phyloP scores from a whole-genome alignment of 2,888 invertebrate genomes.

The Hydriomena furcata region DNA sequence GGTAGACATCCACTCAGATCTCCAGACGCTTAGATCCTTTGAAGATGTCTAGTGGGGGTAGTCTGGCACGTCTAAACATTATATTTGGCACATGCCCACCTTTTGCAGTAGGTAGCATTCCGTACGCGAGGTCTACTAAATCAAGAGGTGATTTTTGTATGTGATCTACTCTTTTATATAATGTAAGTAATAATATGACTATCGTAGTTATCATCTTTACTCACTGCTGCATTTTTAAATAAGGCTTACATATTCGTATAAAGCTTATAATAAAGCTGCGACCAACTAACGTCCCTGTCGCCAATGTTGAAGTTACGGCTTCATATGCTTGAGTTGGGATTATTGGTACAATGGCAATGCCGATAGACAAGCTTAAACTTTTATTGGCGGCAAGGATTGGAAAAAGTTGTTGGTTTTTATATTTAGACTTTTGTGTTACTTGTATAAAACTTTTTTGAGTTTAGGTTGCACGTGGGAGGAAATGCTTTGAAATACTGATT shows the following conservation, averaged over 20 bases:
- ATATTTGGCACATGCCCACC: too few relatives aligned
- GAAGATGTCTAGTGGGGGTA: too few relatives aligned
- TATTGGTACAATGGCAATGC: constrained; percentile 30
- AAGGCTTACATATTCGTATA: background rate
- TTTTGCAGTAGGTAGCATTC: too few relatives aligned
- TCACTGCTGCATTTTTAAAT: too few relatives aligned
- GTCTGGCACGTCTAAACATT: too few relatives aligned
- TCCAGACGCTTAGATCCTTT: too few relatives aligned
- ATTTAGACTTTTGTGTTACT: constrained; percentile 8
- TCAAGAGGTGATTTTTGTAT: too few relatives aligned
- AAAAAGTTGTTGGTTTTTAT: constrained; percentile 13
- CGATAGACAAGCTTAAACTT: constrained; percentile 18
- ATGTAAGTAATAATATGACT: too few relatives aligned
- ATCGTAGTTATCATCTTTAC: too few relatives aligned
- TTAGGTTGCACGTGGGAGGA: constrained; percentile 1
- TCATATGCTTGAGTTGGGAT: constrained; percentile 46
- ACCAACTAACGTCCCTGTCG: constrained; percentile 17
- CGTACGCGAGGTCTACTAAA: too few relatives aligned
- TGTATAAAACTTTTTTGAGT: background rate
- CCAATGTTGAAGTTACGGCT: constrained; percentile 54
- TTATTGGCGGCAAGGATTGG: constrained; percentile 22
- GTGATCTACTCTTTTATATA: too few relatives aligned
- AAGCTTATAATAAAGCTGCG: constrained; percentile 12
- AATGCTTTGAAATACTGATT: background rate
- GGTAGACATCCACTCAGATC: too few relatives aligned